phyloP scores from a whole-genome alignment of 2,797 vertebrate species.

The Hapalemur alaotrensis region DNA sequence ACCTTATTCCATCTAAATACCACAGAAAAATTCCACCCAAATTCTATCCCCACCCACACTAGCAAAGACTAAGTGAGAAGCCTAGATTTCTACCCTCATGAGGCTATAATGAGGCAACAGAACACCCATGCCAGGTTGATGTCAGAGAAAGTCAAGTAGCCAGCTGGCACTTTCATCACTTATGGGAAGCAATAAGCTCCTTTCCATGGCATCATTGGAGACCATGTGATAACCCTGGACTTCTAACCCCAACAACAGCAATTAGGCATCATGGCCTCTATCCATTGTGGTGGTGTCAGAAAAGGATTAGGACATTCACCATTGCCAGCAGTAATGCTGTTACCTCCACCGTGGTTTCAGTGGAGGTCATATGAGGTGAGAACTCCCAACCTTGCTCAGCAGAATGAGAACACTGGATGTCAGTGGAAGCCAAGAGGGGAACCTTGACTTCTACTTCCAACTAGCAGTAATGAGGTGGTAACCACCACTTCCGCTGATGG shows the following conservation, averaged over 20 bases:
- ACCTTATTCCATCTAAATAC: neutral
- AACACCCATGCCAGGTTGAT: neutral
- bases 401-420: neutral
- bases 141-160: neutral
- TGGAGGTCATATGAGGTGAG: neutral
- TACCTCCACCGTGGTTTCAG: neutral
- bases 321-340: neutral
- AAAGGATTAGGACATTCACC: neutral
- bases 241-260: neutral
- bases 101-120: neutral
- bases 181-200: neutral
- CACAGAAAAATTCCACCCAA: neutral
- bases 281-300: neutral
- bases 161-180: neutral
- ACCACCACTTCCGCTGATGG: neutral
- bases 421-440: neutral
- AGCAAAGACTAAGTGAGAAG: neutral
- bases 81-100: neutral
- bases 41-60: neutral
- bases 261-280: neutral
- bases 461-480: neutral
- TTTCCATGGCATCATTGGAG: neutral
- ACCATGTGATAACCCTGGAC: neutral
- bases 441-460: neutral
- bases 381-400: neutral